Percentiles rank a stretch among this genome's conserved stretches.
phyloP scores from a whole-genome alignment of 2,888 invertebrate genomes.

The Falcaria lacertinaria region DNA sequence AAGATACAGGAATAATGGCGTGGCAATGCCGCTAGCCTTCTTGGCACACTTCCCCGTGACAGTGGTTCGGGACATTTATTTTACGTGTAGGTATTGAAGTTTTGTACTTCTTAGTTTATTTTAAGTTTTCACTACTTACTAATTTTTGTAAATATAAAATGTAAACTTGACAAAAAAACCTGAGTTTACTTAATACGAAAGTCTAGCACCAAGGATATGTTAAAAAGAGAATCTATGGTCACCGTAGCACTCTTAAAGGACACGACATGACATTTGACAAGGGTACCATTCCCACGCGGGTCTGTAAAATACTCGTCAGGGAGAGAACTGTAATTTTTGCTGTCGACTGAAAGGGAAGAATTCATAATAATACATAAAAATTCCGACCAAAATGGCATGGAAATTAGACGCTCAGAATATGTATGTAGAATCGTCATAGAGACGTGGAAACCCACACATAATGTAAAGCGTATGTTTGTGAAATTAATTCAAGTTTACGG shows the following conservation, averaged over 20 bases:
- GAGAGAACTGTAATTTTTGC: not conserved
- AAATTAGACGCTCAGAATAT: not conserved
- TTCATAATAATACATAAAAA: not conserved
- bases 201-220: too few species aligned
- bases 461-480: not conserved
- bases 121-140: too few species aligned
- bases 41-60: too few species aligned
- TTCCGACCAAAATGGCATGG: not conserved
- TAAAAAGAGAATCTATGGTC: not conserved
- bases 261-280: slow-evolving; percentile 1
- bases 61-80: too few species aligned
- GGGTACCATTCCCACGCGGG: not conserved
- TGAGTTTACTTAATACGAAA: too few species aligned
- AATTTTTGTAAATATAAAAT: too few species aligned
- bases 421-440: too few species aligned
- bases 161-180: too few species aligned
- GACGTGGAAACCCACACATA: not conserved
- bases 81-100: too few species aligned
- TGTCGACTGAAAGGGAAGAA: not conserved
- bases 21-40: too few species aligned
- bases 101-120: too few species aligned
- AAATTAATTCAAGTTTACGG: not conserved
- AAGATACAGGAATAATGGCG: too few species aligned
- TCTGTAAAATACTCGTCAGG: not conserved
- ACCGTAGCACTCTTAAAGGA: not conserved